phyloP scores from a whole-genome alignment of 2,888 invertebrate genomes.

The Ellobium chinense region DNA sequence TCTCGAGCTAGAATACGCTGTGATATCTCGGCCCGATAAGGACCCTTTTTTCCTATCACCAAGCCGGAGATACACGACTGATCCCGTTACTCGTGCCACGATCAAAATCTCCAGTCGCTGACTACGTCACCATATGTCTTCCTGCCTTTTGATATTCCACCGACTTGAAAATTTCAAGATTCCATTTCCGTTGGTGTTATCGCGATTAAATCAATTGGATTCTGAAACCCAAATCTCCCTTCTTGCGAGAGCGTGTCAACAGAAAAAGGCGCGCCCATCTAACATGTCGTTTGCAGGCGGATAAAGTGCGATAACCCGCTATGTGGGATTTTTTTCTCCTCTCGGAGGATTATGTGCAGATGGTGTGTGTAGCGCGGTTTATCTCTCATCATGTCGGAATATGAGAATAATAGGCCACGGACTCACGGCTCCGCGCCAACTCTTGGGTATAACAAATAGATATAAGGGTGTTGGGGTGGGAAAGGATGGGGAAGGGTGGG shows the following conservation, averaged over 20 bases:
- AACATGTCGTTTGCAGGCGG: slow-evolving; percentile 31
- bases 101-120: slow-evolving; percentile 36
- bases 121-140: slow-evolving; percentile 42
- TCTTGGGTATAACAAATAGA: too few relatives aligned
- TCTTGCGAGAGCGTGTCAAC: slow-evolving; percentile 39
- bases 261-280: slow-evolving; percentile 38
- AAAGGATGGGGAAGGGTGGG: too few relatives aligned
- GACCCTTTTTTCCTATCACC: slow-evolving; percentile 27
- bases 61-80: slow-evolving; percentile 29
- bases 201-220: slow-evolving; percentile 43
- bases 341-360: slow-evolving; percentile 15
- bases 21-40: slow-evolving; percentile 33
- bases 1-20: slow-evolving; percentile 35
- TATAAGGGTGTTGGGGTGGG: too few relatives aligned
- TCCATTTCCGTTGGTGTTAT: slow-evolving; percentile 45
- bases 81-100: slow-evolving; percentile 27
- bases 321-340: slow-evolving; percentile 5
- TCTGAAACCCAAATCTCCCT: slow-evolving; percentile 43
- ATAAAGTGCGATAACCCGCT: slow-evolving; percentile 29
- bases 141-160: slow-evolving; percentile 36
- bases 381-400: slow-evolving; percentile 26
- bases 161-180: slow-evolving; percentile 43
- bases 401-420: slow-evolving; percentile 31
- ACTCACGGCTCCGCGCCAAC: too few relatives aligned
- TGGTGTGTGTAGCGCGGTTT: slow-evolving; percentile 29